Conservation (phyloP, 2,888 invertebrate species). For the Diarsia dahlii region DNA sequence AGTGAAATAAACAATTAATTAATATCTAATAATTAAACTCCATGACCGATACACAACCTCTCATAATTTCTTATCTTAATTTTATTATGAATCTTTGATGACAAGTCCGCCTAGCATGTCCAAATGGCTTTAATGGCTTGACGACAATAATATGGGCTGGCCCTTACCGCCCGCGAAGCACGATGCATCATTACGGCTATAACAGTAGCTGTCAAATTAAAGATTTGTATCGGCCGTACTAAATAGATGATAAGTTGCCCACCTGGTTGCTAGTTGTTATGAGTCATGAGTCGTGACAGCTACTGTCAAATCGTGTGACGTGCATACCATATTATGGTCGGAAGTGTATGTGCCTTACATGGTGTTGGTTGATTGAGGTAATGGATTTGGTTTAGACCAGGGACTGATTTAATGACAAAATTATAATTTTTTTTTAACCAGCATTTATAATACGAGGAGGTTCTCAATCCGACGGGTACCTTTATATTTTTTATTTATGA, state of each 20-base stretch:
- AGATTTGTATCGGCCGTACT: conserved; percentile 60
- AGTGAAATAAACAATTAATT: conserved; percentile 3
- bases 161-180: conserved; percentile 17
- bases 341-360: conserved; percentile 30
- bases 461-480: too few relatives aligned
- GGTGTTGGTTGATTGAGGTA: conserved; percentile 6
- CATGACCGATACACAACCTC: not conserved
- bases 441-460: too few relatives aligned
- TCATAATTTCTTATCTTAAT: conserved; percentile 4
- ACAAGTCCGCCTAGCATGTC: conserved; percentile 10
- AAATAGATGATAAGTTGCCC: conserved; percentile 62
- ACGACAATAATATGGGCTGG: conserved; percentile 5
- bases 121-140: conserved; percentile 13
- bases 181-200: conserved; percentile 55
- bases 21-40: not conserved
- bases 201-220: conserved; percentile 64
- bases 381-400: not conserved
- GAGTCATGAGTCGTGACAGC: conserved; percentile 51
- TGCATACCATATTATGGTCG: conserved; percentile 37
- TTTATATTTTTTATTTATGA: too few relatives aligned
- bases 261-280: conserved; percentile 48
- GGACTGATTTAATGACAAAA: too few relatives aligned
- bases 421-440: too few relatives aligned
- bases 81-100: conserved; percentile 16
- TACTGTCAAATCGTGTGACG: conserved; percentile 46